A percentile compares a stretch with the other conserved stretches of the same genome.
Conservation (phyloP, 2,113 vertebrate species). For the Machaerirhynchus nigripectus region DNA sequence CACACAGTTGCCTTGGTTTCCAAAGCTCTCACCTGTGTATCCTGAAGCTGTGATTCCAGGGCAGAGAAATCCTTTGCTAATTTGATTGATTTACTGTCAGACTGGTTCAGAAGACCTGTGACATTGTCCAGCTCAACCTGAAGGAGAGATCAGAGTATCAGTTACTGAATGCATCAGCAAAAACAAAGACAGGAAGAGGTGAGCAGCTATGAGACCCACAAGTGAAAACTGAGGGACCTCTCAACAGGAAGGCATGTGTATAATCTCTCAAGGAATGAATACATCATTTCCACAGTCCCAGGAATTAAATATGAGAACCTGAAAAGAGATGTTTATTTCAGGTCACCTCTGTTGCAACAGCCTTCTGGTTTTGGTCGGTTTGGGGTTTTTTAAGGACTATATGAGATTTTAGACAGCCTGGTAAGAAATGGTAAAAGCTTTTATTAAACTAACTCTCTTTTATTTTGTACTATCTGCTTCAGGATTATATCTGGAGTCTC, state of each 20-base stretch:
- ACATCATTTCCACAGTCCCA: neutral
- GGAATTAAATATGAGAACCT: neutral
- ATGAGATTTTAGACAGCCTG: neutral
- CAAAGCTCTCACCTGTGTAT: constrained; percentile 82
- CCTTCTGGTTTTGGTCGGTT: neutral
- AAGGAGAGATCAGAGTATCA: neutral
- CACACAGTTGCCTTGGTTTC: neutral
- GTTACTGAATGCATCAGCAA: neutral
- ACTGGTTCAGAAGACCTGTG: constrained; percentile 80
- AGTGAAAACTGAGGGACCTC: neutral
- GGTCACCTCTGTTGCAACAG: neutral
- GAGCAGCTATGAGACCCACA: neutral
- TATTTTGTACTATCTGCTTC: neutral
- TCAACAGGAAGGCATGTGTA: neutral
- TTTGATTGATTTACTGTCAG: constrained; percentile 93
- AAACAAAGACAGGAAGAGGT: neutral
- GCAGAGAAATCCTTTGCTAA: constrained; percentile 89
- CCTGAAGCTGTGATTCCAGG: constrained; percentile 95
- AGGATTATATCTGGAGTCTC: neutral
- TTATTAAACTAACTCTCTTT: neutral
- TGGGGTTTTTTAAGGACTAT: neutral
- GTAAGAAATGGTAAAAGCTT: neutral
- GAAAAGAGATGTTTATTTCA: neutral
- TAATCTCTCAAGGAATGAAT: neutral
- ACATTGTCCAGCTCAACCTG: constrained; percentile 91